Evolutionary conservation across 92 coral and sea anemone genomes (phyloP).

Genomic region (Pocillopora grandis): DNA sequence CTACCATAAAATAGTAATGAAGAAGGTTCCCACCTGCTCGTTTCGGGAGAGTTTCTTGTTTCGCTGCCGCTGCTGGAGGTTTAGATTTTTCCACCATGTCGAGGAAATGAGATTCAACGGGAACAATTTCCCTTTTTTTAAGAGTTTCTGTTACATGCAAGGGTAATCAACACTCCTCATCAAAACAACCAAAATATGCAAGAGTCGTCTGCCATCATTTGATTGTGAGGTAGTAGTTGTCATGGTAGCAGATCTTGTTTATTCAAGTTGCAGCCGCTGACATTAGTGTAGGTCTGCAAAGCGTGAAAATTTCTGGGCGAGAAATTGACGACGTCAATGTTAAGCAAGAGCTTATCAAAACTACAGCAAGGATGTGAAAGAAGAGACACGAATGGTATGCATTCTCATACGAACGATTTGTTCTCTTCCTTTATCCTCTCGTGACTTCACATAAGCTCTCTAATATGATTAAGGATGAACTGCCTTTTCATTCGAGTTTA

Average conservation of each 20-base stretch:
- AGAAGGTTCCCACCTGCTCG: slow-evolving; percentile 31
- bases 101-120: neutral
- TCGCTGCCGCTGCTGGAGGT: slow-evolving; percentile 31
- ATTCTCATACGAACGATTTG: too few species aligned
- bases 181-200: neutral
- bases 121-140: too few species aligned
- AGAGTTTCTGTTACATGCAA: neutral
- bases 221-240: slow-evolving; percentile 51
- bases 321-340: too few species aligned
- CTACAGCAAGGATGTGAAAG: too few species aligned
- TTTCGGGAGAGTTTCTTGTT: slow-evolving; percentile 25
- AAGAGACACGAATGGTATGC: too few species aligned
- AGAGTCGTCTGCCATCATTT: slow-evolving; percentile 25
- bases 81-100: slow-evolving; percentile 64
- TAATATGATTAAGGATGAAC: too few species aligned
- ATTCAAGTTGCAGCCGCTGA: slow-evolving; percentile 33
- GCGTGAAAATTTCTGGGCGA: neutral
- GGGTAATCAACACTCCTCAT: neutral
- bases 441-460: too few species aligned
- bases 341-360: too few species aligned
- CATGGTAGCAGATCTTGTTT: slow-evolving; percentile 35
- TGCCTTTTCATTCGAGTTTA: too few species aligned
- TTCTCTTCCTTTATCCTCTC: too few species aligned
- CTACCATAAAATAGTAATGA: slow-evolving; percentile 7
- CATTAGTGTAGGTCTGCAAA: slow-evolving; percentile 6